Evolutionary conservation across 1,140 invertebrate species (phyloP).

Genomic region (Apis cerana): DNA sequence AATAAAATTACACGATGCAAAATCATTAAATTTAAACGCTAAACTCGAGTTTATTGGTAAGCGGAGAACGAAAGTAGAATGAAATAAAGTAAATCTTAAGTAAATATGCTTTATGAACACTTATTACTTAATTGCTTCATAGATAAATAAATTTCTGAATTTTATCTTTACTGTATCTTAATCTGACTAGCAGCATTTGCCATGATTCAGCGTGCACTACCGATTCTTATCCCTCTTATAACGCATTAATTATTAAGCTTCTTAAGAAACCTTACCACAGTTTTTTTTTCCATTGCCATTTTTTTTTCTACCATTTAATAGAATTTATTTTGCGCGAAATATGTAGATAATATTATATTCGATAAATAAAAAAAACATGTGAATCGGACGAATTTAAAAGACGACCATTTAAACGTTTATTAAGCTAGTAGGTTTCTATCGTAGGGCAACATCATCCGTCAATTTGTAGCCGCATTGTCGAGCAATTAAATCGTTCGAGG

Average conservation of each 20-base stretch:
- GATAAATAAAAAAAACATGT: background rate
- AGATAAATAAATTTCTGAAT: background rate
- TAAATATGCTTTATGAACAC: background rate
- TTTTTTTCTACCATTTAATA: background rate
- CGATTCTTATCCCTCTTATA: background rate
- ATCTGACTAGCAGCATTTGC: background rate
- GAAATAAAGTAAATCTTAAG: background rate
- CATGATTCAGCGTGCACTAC: background rate
- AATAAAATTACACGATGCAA: background rate
- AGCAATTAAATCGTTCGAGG: conserved; percentile 25
- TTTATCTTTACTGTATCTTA: background rate
- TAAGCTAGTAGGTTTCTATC: background rate
- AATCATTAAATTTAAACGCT: background rate
- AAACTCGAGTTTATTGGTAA: background rate
- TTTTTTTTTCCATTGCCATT: background rate
- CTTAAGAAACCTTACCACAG: background rate
- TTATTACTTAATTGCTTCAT: background rate
- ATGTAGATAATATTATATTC: too few species aligned
- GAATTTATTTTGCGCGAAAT: too few species aligned
- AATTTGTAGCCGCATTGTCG: conserved; percentile 4
- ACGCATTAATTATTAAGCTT: conserved; percentile 4
- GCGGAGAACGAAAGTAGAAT: background rate
- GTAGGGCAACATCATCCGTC: background rate
- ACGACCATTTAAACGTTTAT: background rate
- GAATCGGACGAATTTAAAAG: background rate